Evolutionary conservation across 2,888 invertebrate genomes (phyloP), one percentile per base, ranked within the genome.

Genomic region (Scrobipalpa costella): DNA sequence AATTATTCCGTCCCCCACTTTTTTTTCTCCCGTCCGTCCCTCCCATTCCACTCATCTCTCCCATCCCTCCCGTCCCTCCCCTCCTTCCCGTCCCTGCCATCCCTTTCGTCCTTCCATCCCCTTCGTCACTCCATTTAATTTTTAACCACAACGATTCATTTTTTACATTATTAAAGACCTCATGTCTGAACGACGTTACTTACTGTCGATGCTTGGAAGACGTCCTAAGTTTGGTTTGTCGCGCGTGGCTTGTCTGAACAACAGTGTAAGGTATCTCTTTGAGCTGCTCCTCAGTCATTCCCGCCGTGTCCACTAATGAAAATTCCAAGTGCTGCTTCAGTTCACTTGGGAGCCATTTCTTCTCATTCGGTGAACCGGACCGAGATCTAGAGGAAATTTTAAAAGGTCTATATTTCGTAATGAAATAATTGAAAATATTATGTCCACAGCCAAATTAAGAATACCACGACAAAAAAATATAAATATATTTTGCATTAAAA

Each of bases 241-340:
- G 92, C 36, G 93, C 93, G 73, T 93, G 93, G 79, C 87, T 92
- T 67, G 95, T 95, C 85, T 97, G 96, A 15, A 97, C 96, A 57
- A 97, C 96, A 0, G 96, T 97, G 83, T 97, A 97, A 2, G 97
- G 96, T 76, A 97, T 97, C 86, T 97, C 97, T 67, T 96, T 94
- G 33, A 97, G 92, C 79, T 97, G 97, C 70, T 95, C 95, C 77
- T 96, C 97, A 61, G 95, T 95, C 96, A 98, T 97, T 65, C 97
- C 97, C 21, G 95, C 93, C 0, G 98, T 97, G 74, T 97, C 97
- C 63, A 98, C 95, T 77, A 97, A 92, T 79, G 96, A 95, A 85
- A 96, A 98, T 83, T 97, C 97, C 75, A 98, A 92, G 81, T 98
- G 97, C 80, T 96, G 96, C 78, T 96, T 96, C 69, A 97, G 83